Percentiles rank a stretch among this genome's conserved stretches.
These are phyloP conservation scores for Dasysyrphus albostriatus DNA, from an alignment of 2,888 invertebrate genomes.

Conservation along the genomic window DNA sequence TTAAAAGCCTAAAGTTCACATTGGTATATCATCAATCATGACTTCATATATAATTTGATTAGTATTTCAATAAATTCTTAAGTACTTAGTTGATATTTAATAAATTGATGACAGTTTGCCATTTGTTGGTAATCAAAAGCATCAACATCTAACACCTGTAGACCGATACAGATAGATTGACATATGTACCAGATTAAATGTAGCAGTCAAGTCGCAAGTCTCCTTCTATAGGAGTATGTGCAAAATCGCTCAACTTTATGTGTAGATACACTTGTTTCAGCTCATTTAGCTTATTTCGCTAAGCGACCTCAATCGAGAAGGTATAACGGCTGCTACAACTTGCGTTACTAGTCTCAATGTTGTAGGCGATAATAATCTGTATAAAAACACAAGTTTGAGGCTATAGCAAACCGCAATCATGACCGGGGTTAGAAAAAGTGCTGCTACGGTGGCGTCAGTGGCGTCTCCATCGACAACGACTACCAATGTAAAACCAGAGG, in stretches of 20 bases:
- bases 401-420: conserved; percentile 9
- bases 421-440: conserved; percentile 52
- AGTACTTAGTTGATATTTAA: not conserved
- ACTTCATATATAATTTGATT: not conserved
- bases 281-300: conserved; percentile 48
- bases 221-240: not conserved
- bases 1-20: not conserved
- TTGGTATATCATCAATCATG: not conserved
- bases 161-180: not conserved
- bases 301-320: conserved; percentile 54
- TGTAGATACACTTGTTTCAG: conserved; percentile 14
- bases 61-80: not conserved
- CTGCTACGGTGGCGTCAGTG: not conserved
- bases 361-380: conserved; percentile 25
- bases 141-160: conserved; percentile 14
- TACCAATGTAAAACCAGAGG: conserved; percentile 73
- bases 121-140: not conserved
- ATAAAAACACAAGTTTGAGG: not conserved
- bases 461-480: not conserved
- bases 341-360: conserved; percentile 22
- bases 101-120: not conserved
- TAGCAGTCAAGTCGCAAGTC: not conserved
- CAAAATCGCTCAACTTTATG: conserved; percentile 4
- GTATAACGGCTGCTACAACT: conserved; percentile 37
- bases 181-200: not conserved